Percentiles rank a stretch among this genome's conserved stretches.
Conservation (phyloP, 2,113 vertebrate species). For the Megaleporinus macrocephalus region DNA sequence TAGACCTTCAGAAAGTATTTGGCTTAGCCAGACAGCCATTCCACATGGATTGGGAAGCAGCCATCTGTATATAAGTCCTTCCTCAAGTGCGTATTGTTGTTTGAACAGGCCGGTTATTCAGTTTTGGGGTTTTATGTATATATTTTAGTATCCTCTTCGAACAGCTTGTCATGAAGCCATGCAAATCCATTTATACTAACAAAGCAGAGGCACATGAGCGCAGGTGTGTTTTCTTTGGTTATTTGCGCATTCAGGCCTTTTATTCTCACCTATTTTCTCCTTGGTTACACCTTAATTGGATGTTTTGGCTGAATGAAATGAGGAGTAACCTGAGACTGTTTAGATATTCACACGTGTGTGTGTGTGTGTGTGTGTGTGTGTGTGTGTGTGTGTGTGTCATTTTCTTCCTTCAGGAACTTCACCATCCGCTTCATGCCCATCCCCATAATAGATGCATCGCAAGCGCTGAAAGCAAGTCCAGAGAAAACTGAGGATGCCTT, state of each 20-base stretch:
- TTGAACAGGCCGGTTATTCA: neutral
- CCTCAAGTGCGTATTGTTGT: neutral
- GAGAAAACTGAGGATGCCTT: slow-evolving; percentile 97
- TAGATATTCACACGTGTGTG: slow-evolving; percentile 33
- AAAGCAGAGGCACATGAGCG: neutral
- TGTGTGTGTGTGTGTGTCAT: neutral
- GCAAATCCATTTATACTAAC: neutral
- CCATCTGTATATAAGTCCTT: neutral
- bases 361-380: neutral
- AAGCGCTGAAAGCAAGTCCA: slow-evolving; percentile 93
- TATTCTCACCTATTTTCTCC: neutral
- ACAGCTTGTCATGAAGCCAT: neutral
- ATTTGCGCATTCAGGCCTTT: neutral
- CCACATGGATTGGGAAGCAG: neutral
- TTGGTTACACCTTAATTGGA: neutral
- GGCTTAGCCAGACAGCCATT: neutral
- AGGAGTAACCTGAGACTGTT: neutral
- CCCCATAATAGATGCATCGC: slow-evolving; percentile 95
- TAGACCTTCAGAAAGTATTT: neutral
- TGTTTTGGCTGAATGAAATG: neutral
- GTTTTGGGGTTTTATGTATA: neutral
- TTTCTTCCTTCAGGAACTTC: slow-evolving; percentile 84
- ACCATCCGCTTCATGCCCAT: slow-evolving; percentile 97
- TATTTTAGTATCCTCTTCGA: neutral
- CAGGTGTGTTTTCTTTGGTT: neutral